A percentile compares a stretch with the other conserved stretches of the same genome.
These are phyloP conservation scores for Paratilapia polleni DNA, from an alignment of 2,113 vertebrate genomes.

Conservation along the genomic window DNA sequence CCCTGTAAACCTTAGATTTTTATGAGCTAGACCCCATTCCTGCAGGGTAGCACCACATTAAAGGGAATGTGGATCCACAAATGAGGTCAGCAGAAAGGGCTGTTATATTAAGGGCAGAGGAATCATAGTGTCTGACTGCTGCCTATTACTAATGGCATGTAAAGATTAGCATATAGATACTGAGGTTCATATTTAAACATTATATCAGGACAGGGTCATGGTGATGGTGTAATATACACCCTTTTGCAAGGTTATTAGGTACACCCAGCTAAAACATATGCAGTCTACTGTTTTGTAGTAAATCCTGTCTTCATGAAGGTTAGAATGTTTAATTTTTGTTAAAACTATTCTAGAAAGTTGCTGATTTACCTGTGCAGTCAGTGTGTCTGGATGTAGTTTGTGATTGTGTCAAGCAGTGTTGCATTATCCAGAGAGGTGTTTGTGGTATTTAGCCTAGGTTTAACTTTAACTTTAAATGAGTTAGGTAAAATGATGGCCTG, in stretches of 20 bases:
- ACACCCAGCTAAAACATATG: background rate
- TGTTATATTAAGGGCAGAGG: slow-evolving; percentile 29
- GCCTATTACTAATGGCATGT: slow-evolving; percentile 32
- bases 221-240: slow-evolving; percentile 5
- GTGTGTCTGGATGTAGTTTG: background rate
- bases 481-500: background rate
- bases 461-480: too few relatives aligned
- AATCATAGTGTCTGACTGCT: slow-evolving; percentile 41
- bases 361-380: background rate
- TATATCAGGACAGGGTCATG: slow-evolving; percentile 26
- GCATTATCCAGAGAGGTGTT: background rate
- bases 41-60: slow-evolving; percentile 47
- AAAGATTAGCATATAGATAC: slow-evolving; percentile 42
- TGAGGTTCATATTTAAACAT: slow-evolving; percentile 15
- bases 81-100: slow-evolving; percentile 54
- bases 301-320: background rate
- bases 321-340: background rate
- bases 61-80: slow-evolving; percentile 54
- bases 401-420: background rate
- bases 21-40: slow-evolving; percentile 53
- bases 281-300: background rate
- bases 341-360: background rate
- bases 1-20: slow-evolving; percentile 53
- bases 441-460: background rate
- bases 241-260: background rate